Conservation (phyloP, 2,797 vertebrate species). For the Brachyrhaphis roseni region DNA sequence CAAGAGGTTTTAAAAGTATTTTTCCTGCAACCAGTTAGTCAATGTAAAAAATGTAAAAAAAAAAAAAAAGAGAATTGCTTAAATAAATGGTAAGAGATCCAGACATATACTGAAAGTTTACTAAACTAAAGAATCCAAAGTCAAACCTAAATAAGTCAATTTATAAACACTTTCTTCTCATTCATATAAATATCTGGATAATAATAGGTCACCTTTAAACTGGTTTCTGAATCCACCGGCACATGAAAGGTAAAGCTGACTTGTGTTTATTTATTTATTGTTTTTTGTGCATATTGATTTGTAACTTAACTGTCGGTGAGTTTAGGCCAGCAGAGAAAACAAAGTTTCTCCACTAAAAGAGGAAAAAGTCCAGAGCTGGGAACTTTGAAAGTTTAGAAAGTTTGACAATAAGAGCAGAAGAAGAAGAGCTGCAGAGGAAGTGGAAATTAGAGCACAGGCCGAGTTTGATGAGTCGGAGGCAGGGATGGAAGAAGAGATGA, state of each 20-base stretch:
- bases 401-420: neutral
- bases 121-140: no score
- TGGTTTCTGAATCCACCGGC: constrained; percentile 11
- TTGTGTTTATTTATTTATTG: neutral
- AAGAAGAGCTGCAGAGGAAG: constrained; percentile 1
- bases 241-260: neutral
- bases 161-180: no score
- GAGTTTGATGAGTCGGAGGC: constrained; percentile 42
- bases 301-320: constrained; percentile 5
- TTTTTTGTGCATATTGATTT: neutral
- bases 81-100: no score
- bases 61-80: no score
- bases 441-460: constrained; percentile 26
- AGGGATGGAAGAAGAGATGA: constrained; percentile 49
- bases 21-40: no score
- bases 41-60: no score
- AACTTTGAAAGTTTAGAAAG: constrained; percentile 33
- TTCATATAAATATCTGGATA: no score
- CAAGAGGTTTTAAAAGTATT: no score
- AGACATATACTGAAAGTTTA: no score
- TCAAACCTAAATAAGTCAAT: no score
- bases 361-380: constrained; percentile 3
- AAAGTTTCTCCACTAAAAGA: constrained; percentile 27
- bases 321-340: constrained; percentile 14
- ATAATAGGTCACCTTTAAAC: neutral